Conservation (phyloP, 1,140 invertebrate species). For the Tachypleus tridentatus region DNA sequence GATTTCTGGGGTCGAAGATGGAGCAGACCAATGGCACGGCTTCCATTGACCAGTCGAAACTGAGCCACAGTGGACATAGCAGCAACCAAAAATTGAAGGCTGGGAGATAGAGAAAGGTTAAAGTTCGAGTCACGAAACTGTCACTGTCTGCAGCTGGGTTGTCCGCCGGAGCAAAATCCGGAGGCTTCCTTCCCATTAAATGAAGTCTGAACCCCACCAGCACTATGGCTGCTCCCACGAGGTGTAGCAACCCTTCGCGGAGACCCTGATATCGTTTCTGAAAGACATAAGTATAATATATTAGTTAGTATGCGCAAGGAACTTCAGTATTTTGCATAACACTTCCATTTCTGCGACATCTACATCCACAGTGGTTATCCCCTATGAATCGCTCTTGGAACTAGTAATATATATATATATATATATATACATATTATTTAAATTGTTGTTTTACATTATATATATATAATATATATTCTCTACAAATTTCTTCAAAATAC, state of each 20-base stretch:
- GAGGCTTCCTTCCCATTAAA: conserved; percentile 29
- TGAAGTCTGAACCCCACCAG: conserved; percentile 29
- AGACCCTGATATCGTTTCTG: conserved; percentile 46
- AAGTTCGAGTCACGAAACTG: conserved; percentile 33
- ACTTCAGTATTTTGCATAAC: too few relatives aligned
- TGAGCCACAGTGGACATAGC: conserved; percentile 63
- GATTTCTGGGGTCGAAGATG: conserved; percentile 58
- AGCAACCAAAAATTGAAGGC: conserved; percentile 72
- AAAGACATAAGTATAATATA: conserved; percentile 21
- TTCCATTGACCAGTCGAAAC: conserved; percentile 95
- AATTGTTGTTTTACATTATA: too few relatives aligned
- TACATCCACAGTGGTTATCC: too few relatives aligned
- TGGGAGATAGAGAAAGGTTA: conserved; percentile 79
- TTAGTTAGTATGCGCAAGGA: too few relatives aligned
- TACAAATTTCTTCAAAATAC: too few relatives aligned
- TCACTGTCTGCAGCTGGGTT: conserved; percentile 36
- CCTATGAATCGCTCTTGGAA: too few relatives aligned
- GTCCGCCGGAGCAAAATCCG: conserved; percentile 32
- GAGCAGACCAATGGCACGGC: conserved; percentile 65
- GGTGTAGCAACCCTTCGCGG: conserved; percentile 43
- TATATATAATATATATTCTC: too few relatives aligned
- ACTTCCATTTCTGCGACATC: too few relatives aligned
- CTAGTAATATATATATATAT: too few relatives aligned
- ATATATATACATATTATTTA: too few relatives aligned
- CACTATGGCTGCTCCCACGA: conserved; percentile 38